Evolutionary conservation across 2,797 vertebrate species (phyloP).

Genomic region (Cheirogaleus major): DNA sequence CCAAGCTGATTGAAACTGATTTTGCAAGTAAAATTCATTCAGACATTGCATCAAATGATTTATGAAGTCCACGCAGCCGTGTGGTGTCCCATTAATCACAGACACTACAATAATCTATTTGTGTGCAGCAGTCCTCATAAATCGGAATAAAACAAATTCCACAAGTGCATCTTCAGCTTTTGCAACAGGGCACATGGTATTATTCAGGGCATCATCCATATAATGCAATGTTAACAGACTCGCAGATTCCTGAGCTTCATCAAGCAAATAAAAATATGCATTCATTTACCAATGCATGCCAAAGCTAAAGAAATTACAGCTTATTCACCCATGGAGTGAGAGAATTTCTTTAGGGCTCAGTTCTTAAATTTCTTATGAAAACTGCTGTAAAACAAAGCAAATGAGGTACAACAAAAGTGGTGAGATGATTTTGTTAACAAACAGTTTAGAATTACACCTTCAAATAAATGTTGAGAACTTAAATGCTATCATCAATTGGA

Average conservation of each 20-base stretch:
- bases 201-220: constrained; percentile 41
- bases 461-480: neutral
- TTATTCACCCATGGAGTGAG: neutral
- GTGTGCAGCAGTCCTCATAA: constrained; percentile 80
- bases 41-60: constrained; percentile 77
- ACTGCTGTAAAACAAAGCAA: constrained; percentile 34
- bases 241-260: constrained; percentile 65
- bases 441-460: neutral
- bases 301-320: constrained; percentile 64
- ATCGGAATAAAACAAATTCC: constrained; percentile 79
- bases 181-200: constrained; percentile 29
- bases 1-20: constrained; percentile 75
- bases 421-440: constrained; percentile 50
- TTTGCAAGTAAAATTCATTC: constrained; percentile 81
- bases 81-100: constrained; percentile 81
- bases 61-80: constrained; percentile 77
- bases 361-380: constrained; percentile 50
- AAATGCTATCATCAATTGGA: neutral
- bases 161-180: constrained; percentile 64
- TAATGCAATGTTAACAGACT: constrained; percentile 60
- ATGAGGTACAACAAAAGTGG: neutral
- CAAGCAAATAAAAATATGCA: constrained; percentile 67
- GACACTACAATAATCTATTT: constrained; percentile 82
- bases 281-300: constrained; percentile 58
- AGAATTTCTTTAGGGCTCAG: constrained; percentile 47